These are phyloP conservation scores for Drosophila malerkotliana DNA, from an alignment of 1,140 invertebrate genomes.

Conservation along the genomic window DNA sequence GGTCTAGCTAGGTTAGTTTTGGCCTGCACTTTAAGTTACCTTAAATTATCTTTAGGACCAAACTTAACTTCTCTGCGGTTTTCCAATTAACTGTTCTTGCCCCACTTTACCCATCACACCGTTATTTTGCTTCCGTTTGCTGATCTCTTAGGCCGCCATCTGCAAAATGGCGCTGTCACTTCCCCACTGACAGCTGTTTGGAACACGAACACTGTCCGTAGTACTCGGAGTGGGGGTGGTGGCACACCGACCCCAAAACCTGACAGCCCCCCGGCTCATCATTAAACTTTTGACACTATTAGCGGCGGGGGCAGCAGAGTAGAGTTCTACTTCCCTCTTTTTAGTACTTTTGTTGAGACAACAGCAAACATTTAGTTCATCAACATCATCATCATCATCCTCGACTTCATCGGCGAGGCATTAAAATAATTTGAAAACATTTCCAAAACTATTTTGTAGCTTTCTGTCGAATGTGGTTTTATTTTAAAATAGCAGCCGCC, in stretches of 20 bases:
- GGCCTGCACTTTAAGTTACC: no score
- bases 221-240: slow-evolving; percentile 18
- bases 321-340: not conserved
- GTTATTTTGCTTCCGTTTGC: not conserved
- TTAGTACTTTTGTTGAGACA: slow-evolving; percentile 33
- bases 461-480: slow-evolving; percentile 5
- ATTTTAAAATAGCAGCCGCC: slow-evolving; percentile 34
- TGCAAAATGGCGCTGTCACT: slow-evolving; percentile 70
- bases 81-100: not conserved
- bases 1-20: not conserved
- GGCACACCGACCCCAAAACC: slow-evolving; percentile 61
- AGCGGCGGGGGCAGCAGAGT: slow-evolving; percentile 28
- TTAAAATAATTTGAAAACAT: slow-evolving; percentile 72
- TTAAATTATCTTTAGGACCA: not conserved
- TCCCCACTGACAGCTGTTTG: slow-evolving; percentile 65
- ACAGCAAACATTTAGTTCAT: slow-evolving; percentile 36
- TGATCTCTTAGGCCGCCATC: slow-evolving; percentile 36
- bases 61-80: not conserved
- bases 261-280: slow-evolving; percentile 68
- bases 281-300: slow-evolving; percentile 83
- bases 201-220: slow-evolving; percentile 50
- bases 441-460: slow-evolving; percentile 42
- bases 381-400: not conserved
- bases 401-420: slow-evolving; percentile 31
- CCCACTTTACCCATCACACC: not conserved